These are phyloP conservation scores for Ectemnius cavifrons DNA, from an alignment of 2,888 invertebrate genomes.

Conservation along the genomic window DNA sequence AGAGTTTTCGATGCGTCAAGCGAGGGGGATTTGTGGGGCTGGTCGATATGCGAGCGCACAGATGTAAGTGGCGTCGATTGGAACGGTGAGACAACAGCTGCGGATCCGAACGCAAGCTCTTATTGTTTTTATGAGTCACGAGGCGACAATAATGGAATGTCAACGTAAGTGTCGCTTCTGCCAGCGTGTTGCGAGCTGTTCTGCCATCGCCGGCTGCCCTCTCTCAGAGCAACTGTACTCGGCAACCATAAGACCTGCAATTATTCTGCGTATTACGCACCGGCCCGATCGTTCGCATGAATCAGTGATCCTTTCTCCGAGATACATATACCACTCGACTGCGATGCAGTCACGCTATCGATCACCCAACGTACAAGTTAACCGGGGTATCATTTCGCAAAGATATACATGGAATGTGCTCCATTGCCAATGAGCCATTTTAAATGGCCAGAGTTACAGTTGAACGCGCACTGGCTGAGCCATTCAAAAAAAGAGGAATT, in stretches of 20 bases:
- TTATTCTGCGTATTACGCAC: constrained; percentile 16
- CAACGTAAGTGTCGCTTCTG: constrained; percentile 49
- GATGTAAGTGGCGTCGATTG: constrained; percentile 55
- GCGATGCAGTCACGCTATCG: neutral
- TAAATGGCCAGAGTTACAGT: no score
- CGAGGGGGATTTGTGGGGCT: constrained; percentile 6
- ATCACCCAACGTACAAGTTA: neutral
- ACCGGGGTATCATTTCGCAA: neutral
- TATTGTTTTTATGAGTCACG: constrained; percentile 71
- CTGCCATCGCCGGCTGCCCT: neutral
- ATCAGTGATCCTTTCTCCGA: neutral
- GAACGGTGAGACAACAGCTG: constrained; percentile 68
- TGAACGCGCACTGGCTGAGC: no score
- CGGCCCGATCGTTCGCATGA: neutral
- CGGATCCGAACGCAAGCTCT: constrained; percentile 58
- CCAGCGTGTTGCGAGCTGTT: neutral
- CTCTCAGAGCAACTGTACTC: constrained; percentile 13
- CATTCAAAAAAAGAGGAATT: no score
- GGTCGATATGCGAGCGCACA: constrained; percentile 53
- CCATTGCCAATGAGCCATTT: no score
- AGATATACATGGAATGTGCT: no score
- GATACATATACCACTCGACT: neutral
- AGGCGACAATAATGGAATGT: constrained; percentile 50
- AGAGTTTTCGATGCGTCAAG: neutral
- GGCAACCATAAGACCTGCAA: neutral